Base-by-base conservation (phyloP, 2,797 vertebrate species). In the Euthynnus affinis region DNA sequence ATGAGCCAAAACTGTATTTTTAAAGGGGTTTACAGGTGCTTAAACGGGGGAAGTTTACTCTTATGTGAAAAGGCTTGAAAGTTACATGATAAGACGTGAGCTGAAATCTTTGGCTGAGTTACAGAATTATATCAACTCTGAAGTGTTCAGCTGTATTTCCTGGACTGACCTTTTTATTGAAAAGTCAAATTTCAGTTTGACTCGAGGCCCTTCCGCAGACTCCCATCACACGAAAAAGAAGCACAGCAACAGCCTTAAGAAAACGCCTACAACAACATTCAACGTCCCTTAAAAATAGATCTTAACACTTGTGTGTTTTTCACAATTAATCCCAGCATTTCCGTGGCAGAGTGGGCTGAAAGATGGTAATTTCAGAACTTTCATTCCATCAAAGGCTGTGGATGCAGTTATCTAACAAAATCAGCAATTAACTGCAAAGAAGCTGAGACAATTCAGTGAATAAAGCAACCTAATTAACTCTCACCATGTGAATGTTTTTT, bases 401-500 rank as follows among this genome's bases (percentile, higher is more conserved):
- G 76, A 78, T 3, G 18, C 64, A 58, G 65, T 82, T 91, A 91
- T 92, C 83, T 77, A 80, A 85, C 81, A 51, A 83, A 88, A 93
- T 90, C 86, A 89, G 89, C 86, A 90, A 89, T 92, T 92, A 89
- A 86, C 87, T 88, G 77, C 77, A 76, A 71, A 82, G 85, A 78
- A 83, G 77, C 79, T 57, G 83, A 78, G 78, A 89, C 88, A 88
- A 87, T 93, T 83, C 65, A 71, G 80, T 72, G 83, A 88, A 83
- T 87, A 80, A 87, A 83, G 79, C 73, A 87, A 82, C 71, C 80
- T 87, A 90, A 91, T 92, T 91, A 91, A 90, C 87, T 88, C 85
- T 82, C 84, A 70, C 70, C 73, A 76, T 69, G 66, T 77, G 75
- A 80, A 84, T 84, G 86, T 75, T 63, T 78, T 75, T 12, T 75